A percentile compares a stretch with the other conserved stretches of the same genome.
These are phyloP conservation scores for Maniola jurtina DNA, from an alignment of 1,140 invertebrate species.

Conservation along the genomic window DNA sequence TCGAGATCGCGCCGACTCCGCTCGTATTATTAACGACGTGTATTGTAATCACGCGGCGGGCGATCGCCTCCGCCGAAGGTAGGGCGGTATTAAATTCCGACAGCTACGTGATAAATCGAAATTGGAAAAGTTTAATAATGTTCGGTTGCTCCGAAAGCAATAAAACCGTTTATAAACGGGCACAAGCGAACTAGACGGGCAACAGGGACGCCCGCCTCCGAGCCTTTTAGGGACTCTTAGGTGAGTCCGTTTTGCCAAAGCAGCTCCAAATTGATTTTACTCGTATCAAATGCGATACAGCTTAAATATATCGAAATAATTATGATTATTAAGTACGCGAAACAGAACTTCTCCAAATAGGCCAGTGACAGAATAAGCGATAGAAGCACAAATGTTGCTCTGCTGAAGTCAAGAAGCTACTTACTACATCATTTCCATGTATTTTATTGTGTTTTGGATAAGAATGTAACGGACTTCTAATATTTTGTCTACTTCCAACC, in stretches of 20 bases:
- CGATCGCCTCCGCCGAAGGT: slow-evolving; percentile 77
- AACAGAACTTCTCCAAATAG: neutral
- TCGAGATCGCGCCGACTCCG: slow-evolving; percentile 40
- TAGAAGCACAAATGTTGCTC: too few relatives aligned
- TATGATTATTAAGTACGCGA: neutral
- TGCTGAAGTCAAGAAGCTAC: neutral
- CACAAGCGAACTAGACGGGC: slow-evolving; percentile 75
- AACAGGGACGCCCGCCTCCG: slow-evolving; percentile 69
- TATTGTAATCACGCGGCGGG: slow-evolving; percentile 77
- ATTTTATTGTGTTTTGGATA: too few relatives aligned
- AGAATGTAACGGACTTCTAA: too few relatives aligned
- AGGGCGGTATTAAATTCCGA: slow-evolving; percentile 79
- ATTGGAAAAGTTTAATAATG: slow-evolving; percentile 80
- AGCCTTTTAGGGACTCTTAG: slow-evolving; percentile 75
- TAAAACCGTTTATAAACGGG: slow-evolving; percentile 79
- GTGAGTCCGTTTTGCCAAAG: slow-evolving; percentile 61
- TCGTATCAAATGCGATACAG: slow-evolving; percentile 47
- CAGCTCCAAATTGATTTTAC: slow-evolving; percentile 66
- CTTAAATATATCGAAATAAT: neutral
- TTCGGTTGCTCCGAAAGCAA: slow-evolving; percentile 79
- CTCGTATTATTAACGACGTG: slow-evolving; percentile 76
- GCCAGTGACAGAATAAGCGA: too few relatives aligned
- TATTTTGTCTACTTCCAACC: neutral
- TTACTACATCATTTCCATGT: neutral
- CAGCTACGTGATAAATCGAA: slow-evolving; percentile 79